Evolutionary conservation across 2,797 vertebrate genomes (phyloP), one percentile per base, ranked within the genome.

Genomic region (Hypotaenidia okinawae): DNA sequence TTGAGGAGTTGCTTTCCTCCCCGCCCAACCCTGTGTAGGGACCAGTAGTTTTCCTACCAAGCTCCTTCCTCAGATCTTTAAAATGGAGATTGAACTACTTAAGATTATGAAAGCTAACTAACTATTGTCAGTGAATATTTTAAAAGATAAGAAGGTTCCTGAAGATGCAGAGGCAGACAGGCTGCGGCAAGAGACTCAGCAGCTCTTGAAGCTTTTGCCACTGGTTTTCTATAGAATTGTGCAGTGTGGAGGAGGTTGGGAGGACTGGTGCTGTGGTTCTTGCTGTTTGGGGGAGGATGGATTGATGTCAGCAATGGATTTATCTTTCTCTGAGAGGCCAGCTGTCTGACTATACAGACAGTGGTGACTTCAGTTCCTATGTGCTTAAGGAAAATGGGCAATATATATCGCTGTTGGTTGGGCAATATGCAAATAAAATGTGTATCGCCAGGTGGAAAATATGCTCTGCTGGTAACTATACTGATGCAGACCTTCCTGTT

Each of bases 391-490:
- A 84, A 94, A 95, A 90, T 30, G 70, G n/a, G 74, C 51, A 78
- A 77, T 67, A 23, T 77, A 28, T 69, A 51, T 94, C 76, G 12
- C 81, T 93, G 77, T 58, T 93, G 83, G 94, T 93, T 62, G 79
- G 94, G 25, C 68, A 79, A 32, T 79, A 96, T 96, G 90, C 90
- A 97, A 96, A 94, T 95, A 70, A 79, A 57, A 35, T 63, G 47
- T 96, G 61, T 92, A 33, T 92, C 96, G 57, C 92, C 97, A 98
- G 99, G 97, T 97, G 78, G 93, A 94, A 94, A 91, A 75, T 66
- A 83, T 72, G 41, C 35, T 82, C 96, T 83, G 95, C 94, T 88
- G 95, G 75, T 70, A 78, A 87, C 61, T 51, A n/a, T 72, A 80
- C 72, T 49, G 81, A 96, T 78, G 86, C 43, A 63, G 95, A 97